Evolutionary conservation across 2,113 vertebrate species (phyloP).

Genomic region (Speoplatyrhinus poulsoni): DNA sequence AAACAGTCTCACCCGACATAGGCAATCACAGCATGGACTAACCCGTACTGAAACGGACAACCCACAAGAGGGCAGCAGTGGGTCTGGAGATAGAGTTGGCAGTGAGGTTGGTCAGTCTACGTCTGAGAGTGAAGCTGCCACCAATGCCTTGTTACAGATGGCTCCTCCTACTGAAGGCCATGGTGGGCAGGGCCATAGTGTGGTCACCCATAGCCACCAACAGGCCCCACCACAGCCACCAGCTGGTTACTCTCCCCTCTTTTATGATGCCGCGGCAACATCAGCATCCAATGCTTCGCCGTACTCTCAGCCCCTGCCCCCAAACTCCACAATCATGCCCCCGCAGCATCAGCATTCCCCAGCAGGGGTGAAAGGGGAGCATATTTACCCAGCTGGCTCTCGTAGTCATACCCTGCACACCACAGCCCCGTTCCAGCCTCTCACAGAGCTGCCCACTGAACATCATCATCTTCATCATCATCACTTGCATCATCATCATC

Average conservation of each 20-base stretch:
- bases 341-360: constrained; percentile 79
- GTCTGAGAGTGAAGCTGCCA: constrained; percentile 79
- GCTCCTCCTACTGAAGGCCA: constrained; percentile 71
- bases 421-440: constrained; percentile 76
- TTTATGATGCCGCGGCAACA: constrained; percentile 72
- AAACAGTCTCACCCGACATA: constrained; percentile 90
- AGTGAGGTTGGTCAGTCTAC: constrained; percentile 67
- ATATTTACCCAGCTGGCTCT: constrained; percentile 77
- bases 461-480: constrained; percentile 76
- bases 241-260: constrained; percentile 77
- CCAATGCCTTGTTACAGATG: constrained; percentile 80
- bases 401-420: constrained; percentile 74
- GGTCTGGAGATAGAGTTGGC: constrained; percentile 60
- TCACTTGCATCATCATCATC: constrained; percentile 69
- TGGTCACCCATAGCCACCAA: constrained; percentile 74
- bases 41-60: constrained; percentile 68
- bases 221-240: constrained; percentile 71
- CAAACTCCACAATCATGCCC: constrained; percentile 76
- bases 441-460: constrained; percentile 74
- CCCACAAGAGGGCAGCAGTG: constrained; percentile 67
- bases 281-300: constrained; percentile 67
- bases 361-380: constrained; percentile 79
- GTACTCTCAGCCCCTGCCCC: constrained; percentile 77
- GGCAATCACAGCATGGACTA: constrained; percentile 85
- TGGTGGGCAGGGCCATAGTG: constrained; percentile 67